A percentile compares a stretch with the other conserved stretches of the same genome.
Evolutionary conservation across 2,113 vertebrate species (phyloP).

Genomic region (Xyrauchen texanus): DNA sequence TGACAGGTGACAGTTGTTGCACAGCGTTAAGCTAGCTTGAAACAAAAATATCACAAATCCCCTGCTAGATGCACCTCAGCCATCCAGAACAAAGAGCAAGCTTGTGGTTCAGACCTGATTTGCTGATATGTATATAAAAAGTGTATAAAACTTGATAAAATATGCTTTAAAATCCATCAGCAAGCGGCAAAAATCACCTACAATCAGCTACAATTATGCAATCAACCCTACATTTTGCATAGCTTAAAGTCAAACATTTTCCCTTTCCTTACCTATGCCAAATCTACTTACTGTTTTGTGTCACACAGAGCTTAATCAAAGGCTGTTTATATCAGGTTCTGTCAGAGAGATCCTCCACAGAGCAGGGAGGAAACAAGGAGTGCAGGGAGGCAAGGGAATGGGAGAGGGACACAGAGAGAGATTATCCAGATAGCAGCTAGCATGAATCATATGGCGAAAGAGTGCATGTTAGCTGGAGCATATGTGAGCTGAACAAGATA

Average conservation of each 20-base stretch:
- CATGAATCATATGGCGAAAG: constrained; percentile 45
- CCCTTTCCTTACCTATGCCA: neutral
- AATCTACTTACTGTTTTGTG: constrained; percentile 14
- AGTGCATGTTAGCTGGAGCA: constrained; percentile 40
- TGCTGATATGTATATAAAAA: too few relatives aligned
- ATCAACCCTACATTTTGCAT: neutral
- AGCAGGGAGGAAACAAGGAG: constrained; percentile 10
- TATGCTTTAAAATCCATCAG: neutral
- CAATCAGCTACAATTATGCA: neutral
- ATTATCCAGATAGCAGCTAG: constrained; percentile 48
- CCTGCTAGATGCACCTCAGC: constrained; percentile 10
- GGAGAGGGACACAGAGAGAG: constrained; percentile 33
- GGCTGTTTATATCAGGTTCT: constrained; percentile 39
- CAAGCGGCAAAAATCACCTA: neutral
- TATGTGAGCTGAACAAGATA: constrained; percentile 35
- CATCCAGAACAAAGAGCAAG: constrained; percentile 25
- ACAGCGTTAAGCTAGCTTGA: constrained; percentile 40
- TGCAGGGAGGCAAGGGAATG: constrained; percentile 11
- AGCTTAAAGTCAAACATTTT: constrained; percentile 39
- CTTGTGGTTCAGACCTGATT: constrained; percentile 10
- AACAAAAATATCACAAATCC: constrained; percentile 35
- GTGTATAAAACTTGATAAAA: neutral
- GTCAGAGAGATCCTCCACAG: constrained; percentile 43
- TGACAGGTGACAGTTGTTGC: constrained; percentile 55
- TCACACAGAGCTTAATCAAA: constrained; percentile 32